Percentiles rank a stretch among this genome's conserved stretches.
Conservation (phyloP, 2,888 invertebrate species). For the Uloborus plumipes region DNA sequence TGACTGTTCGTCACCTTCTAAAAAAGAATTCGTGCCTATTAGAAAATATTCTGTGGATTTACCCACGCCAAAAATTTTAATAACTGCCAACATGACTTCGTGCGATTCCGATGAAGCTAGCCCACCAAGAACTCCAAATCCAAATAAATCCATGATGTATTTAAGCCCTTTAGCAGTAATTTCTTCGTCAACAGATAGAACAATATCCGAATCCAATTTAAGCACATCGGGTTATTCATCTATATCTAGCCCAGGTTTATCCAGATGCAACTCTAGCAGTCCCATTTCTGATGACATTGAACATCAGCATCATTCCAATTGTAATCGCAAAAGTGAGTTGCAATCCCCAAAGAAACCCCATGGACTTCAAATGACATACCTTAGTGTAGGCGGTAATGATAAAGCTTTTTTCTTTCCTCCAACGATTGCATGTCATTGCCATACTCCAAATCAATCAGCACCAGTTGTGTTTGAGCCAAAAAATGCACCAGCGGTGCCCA, state of each 20-base stretch:
- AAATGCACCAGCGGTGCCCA: constrained; percentile 11
- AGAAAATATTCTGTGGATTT: constrained; percentile 67
- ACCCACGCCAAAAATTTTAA: constrained; percentile 73
- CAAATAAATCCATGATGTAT: constrained; percentile 67
- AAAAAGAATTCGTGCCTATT: constrained; percentile 40
- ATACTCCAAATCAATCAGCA: constrained; percentile 29
- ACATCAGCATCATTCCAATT: constrained; percentile 46
- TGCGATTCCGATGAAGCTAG: constrained; percentile 80
- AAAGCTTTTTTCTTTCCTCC: constrained; percentile 50
- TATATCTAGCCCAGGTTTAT: constrained; percentile 87
- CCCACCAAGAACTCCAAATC: constrained; percentile 75
- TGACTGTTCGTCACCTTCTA: constrained; percentile 23
- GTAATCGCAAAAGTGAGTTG: constrained; percentile 31
- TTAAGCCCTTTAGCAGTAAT: constrained; percentile 64
- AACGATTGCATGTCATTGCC: constrained; percentile 49
- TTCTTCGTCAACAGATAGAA: constrained; percentile 72
- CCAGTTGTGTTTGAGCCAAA: constrained; percentile 35
- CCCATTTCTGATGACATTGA: constrained; percentile 72
- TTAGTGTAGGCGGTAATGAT: constrained; percentile 39
- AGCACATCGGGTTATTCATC: constrained; percentile 88
- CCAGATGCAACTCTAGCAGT: constrained; percentile 85
- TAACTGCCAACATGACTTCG: constrained; percentile 83
- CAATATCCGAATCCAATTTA: constrained; percentile 85
- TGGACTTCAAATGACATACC: constrained; percentile 51
- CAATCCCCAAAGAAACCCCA: constrained; percentile 50